Percentiles rank a stretch among this genome's conserved stretches.
Conservation (phyloP, 2,113 vertebrate species). For the Excalfactoria chinensis region DNA sequence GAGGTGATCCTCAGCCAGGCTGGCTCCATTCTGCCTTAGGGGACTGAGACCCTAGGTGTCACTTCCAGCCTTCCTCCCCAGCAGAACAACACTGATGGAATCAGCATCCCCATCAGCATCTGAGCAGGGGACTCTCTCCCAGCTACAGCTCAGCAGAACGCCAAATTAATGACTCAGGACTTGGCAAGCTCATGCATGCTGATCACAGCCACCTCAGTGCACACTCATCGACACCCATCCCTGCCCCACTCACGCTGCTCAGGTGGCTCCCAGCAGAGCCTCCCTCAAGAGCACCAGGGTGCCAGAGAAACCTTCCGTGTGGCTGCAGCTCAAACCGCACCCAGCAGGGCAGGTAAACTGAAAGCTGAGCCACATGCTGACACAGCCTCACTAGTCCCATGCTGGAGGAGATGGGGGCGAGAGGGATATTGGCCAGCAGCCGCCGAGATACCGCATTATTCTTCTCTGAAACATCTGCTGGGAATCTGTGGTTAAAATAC, state of each 20-base stretch:
- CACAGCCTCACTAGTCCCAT: not conserved
- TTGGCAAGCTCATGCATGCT: conserved; percentile 46
- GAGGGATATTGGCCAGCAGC: conserved; percentile 38
- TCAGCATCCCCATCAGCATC: not conserved
- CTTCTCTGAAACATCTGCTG: conserved; percentile 19
- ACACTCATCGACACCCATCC: not conserved
- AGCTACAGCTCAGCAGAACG: conserved; percentile 41
- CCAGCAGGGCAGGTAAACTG: not conserved
- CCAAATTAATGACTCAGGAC: conserved; percentile 34
- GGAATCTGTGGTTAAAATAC: conserved; percentile 34
- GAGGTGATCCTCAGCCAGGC: not conserved
- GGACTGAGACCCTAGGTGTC: not conserved
- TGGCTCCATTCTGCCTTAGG: not conserved
- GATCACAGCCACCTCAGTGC: conserved; percentile 34
- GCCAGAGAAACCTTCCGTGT: not conserved
- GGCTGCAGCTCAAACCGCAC: not conserved
- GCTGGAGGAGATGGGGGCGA: not conserved
- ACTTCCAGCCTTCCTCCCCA: not conserved
- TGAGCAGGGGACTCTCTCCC: conserved; percentile 1
- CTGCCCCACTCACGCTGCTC: conserved; percentile 18
- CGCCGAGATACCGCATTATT: not conserved
- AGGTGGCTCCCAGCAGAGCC: not conserved
- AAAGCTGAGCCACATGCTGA: conserved; percentile 5
- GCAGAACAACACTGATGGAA: not conserved
- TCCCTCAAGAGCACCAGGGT: not conserved